Base-by-base conservation (phyloP, 2,888 invertebrate genomes). In the Nymphalis c-album region DNA sequence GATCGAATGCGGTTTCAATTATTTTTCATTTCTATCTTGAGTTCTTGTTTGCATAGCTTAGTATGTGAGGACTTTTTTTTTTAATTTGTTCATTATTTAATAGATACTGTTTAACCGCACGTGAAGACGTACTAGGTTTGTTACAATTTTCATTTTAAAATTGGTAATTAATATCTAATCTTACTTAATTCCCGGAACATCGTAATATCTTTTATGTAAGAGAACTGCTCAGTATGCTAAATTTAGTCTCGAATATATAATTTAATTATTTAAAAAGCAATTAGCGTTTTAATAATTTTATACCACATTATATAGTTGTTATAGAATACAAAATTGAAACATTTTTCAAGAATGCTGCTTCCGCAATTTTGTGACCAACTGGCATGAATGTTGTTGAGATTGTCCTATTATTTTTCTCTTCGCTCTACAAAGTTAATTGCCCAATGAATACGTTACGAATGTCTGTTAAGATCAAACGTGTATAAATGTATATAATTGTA, bases 1-100 rank as follows among this genome's bases (percentile, higher is more conserved):
- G 67, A 74, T 71, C 57, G 62, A 67, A 67, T 68, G 70, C 63
- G 58, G 58, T 64, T 59, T 58, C 64, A 68, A 59, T 62, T 67
- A 67, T 61, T 69, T 68, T 64, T 68, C 58, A 66, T 65, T 60
- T 60, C 60, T 20, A 48, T 51, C 26, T 53, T 46, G 20, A 13
- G 17, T 61, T 20, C 40, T 20, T 20, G 18, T n/a, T 20, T 17
- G 18, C 20, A 47, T 57, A 50, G 22, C n/a, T 13, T 8, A 50
- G 58, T 31, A 57, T 18, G 17, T 26, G 20, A 57, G 35, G 20
- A 22, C 20, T 5, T 22, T 51, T 51, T 20, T 2, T 3, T 7
- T 51, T n/a, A n/a, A 47, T 17, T 47, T 47, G n/a, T 47, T 47
- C n/a, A n/a, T 47, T 47, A 7, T 7, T 47, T n/a, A 47, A n/a